Percentiles rank a stretch among this genome's conserved stretches.
Conservation (phyloP, 2,113 vertebrate genomes). For the Hydropotes inermis region DNA sequence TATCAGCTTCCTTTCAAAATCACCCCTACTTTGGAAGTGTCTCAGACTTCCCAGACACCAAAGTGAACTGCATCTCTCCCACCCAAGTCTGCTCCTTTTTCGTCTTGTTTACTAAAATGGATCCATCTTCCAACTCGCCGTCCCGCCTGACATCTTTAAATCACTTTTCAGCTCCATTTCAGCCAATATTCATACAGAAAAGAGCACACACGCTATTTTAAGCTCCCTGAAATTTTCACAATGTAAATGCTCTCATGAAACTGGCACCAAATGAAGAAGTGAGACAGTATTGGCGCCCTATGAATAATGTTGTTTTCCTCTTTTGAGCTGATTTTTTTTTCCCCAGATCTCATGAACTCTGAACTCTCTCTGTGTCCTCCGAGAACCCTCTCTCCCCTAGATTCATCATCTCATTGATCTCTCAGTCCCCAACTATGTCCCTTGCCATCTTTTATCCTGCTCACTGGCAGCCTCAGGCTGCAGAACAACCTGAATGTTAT, state of each 20-base stretch:
- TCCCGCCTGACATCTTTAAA: background rate
- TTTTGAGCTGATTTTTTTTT: background rate
- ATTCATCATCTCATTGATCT: background rate
- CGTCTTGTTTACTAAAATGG: background rate
- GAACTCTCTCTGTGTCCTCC: background rate
- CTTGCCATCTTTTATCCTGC: background rate
- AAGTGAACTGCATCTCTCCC: background rate
- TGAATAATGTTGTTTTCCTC: too few species aligned
- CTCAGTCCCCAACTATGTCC: background rate
- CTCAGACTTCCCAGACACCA: background rate
- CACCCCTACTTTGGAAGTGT: background rate
- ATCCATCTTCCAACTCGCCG: background rate
- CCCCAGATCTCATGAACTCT: background rate
- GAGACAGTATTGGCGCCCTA: accelerated
- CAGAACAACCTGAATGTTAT: background rate
- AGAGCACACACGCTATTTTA: background rate
- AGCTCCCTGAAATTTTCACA: background rate
- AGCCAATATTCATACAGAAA: background rate
- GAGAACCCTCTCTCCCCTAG: background rate
- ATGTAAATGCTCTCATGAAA: background rate
- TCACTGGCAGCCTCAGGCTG: background rate
- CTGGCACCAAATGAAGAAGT: background rate
- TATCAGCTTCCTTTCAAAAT: background rate
- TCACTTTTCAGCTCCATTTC: background rate
- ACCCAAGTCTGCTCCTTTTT: background rate